A percentile compares a stretch with the other conserved stretches of the same genome.
These are phyloP conservation scores for Aromia moschata DNA, from an alignment of 2,888 invertebrate genomes.

Conservation along the genomic window DNA sequence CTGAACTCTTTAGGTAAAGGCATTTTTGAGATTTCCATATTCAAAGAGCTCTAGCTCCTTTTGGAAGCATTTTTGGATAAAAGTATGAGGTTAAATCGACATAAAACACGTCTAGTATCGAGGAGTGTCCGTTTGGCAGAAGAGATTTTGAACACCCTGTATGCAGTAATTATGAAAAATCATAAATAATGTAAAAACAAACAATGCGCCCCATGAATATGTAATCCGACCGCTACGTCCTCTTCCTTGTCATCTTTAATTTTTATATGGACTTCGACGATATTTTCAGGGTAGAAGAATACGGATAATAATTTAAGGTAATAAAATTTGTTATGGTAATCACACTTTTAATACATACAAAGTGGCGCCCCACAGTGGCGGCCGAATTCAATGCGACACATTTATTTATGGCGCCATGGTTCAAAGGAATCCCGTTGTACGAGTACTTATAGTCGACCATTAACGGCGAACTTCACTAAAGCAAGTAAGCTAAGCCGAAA, in stretches of 20 bases:
- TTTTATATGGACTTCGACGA: constrained; percentile 16
- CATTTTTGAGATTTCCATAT: no score
- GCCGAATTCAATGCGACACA: constrained; percentile 25
- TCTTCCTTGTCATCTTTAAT: constrained; percentile 7
- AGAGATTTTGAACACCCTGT: constrained; percentile 25
- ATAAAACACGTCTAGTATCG: no score
- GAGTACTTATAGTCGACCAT: no score
- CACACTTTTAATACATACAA: constrained; percentile 33
- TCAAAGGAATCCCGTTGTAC: no score
- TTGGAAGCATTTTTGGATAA: no score
- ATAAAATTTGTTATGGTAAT: constrained; percentile 38
- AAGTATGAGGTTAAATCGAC: no score
- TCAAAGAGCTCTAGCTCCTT: no score
- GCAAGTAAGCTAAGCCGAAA: no score
- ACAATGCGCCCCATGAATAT: background rate
- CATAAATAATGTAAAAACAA: background rate
- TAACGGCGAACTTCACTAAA: no score
- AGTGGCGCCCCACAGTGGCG: constrained; percentile 29
- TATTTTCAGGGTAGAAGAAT: constrained; percentile 26
- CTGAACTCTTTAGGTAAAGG: no score
- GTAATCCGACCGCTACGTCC: constrained; percentile 1
- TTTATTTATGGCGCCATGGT: constrained; percentile 33
- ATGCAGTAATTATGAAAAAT: background rate
- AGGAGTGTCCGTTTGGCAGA: no score
- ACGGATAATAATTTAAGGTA: constrained; percentile 29